These are phyloP conservation scores for Saimiri boliviensis DNA, from an alignment of 2,113 vertebrate genomes.

Conservation along the genomic window DNA sequence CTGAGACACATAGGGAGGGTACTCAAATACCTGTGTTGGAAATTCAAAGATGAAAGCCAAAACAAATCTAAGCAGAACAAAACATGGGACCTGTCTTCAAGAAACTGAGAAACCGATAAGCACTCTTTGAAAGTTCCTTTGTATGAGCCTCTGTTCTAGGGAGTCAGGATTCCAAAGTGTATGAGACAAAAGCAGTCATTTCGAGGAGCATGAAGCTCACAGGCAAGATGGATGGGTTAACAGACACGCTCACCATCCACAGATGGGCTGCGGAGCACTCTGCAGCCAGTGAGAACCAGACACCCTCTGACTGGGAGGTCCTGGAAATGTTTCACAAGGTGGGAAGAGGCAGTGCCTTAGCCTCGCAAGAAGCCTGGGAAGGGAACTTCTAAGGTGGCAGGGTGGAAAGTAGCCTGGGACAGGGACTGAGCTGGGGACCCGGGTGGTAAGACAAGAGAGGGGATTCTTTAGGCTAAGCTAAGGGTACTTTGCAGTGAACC, in stretches of 20 bases:
- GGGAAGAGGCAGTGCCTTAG: neutral
- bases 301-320: neutral
- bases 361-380: neutral
- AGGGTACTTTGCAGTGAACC: neutral
- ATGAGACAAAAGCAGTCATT: accelerated
- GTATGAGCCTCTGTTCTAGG: neutral
- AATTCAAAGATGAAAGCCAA: neutral
- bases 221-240: accelerated
- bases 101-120: accelerated
- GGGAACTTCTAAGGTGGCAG: neutral
- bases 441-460: neutral
- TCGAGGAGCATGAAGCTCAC: accelerated
- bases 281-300: no score
- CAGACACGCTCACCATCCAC: accelerated
- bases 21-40: neutral
- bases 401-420: neutral
- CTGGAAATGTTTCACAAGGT: neutral
- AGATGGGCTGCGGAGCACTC: accelerated
- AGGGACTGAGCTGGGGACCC: no score
- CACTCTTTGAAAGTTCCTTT: accelerated
- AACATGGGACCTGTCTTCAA: neutral
- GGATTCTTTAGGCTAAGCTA: accelerated
- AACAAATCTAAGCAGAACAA: accelerated
- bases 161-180: accelerated
- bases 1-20: accelerated